Conservation (phyloP, 2,888 invertebrate genomes). For the Pristionchus fissidentatus region DNA sequence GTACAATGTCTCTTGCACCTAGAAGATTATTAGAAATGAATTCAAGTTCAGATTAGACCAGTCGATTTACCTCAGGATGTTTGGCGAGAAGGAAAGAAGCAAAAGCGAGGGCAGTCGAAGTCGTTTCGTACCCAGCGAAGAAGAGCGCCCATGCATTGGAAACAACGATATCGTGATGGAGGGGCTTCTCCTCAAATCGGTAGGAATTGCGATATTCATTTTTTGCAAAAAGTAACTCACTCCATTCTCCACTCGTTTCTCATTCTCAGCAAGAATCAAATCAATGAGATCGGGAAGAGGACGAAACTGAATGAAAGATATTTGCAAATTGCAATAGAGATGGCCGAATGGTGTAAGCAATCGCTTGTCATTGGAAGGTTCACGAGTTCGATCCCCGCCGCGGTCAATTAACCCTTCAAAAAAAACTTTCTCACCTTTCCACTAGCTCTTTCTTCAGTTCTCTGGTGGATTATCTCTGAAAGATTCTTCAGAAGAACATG, state of each 20-base stretch:
- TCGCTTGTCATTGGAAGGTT: too few species aligned
- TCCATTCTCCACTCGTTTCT: constrained; percentile 35
- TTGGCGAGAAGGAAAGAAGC: constrained; percentile 77
- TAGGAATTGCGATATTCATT: neutral
- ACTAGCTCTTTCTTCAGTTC: neutral
- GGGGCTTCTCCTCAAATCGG: neutral
- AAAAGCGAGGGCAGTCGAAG: constrained; percentile 77
- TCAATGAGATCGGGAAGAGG: constrained; percentile 37
- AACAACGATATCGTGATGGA: constrained; percentile 46
- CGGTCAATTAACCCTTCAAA: neutral
- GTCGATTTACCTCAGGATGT: constrained; percentile 75
- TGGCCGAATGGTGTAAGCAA: too few species aligned
- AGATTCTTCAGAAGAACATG: neutral
- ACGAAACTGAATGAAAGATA: neutral
- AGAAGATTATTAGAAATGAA: neutral
- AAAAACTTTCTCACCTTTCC: neutral
- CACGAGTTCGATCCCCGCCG: too few species aligned
- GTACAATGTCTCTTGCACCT: constrained; percentile 28
- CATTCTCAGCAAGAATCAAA: constrained; percentile 45
- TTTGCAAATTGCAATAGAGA: too few species aligned
- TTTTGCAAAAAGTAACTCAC: neutral
- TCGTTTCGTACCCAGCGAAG: constrained; percentile 75
- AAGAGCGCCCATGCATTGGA: constrained; percentile 47
- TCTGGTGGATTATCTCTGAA: neutral
- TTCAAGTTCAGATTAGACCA: neutral